A percentile compares a stretch with the other conserved stretches of the same genome.
Evolutionary conservation across 2,797 vertebrate genomes (phyloP).

Genomic region (Diplodus sargus): DNA sequence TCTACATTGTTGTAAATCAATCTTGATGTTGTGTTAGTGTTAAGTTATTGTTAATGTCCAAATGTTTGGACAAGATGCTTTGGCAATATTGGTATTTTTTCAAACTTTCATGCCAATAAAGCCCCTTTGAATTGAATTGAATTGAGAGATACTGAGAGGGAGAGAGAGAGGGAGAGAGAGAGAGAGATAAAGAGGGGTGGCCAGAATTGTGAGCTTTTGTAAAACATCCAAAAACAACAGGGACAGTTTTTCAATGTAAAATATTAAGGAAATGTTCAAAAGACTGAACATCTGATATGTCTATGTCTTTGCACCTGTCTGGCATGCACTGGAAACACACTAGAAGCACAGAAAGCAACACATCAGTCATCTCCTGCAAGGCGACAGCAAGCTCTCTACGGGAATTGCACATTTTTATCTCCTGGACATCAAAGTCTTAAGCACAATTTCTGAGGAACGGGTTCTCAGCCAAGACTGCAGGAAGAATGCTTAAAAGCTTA

Average conservation of each 20-base stretch:
- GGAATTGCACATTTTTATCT: constrained; percentile 64
- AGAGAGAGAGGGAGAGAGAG: constrained; percentile 16
- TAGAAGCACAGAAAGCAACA: constrained; percentile 1
- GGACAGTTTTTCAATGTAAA: background rate
- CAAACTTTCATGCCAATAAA: too few relatives aligned
- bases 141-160: constrained; percentile 7
- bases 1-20: too few relatives aligned
- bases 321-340: background rate
- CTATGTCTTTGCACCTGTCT: constrained; percentile 13
- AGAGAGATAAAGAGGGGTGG: constrained; percentile 17
- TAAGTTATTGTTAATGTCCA: too few relatives aligned
- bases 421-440: constrained; percentile 66
- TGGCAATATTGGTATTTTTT: too few relatives aligned
- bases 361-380: constrained; percentile 16
- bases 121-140: too few relatives aligned
- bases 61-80: too few relatives aligned
- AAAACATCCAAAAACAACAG: constrained; percentile 64
- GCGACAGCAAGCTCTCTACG: constrained; percentile 34
- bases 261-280: background rate
- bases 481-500: constrained; percentile 55
- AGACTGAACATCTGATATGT: background rate
- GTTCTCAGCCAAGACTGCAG: constrained; percentile 55
- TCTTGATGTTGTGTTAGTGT: too few relatives aligned
- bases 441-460: constrained; percentile 42
- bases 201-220: constrained; percentile 44